Evolutionary conservation across 2,888 invertebrate genomes (phyloP).

Genomic region (Cosmopolites sordidus): DNA sequence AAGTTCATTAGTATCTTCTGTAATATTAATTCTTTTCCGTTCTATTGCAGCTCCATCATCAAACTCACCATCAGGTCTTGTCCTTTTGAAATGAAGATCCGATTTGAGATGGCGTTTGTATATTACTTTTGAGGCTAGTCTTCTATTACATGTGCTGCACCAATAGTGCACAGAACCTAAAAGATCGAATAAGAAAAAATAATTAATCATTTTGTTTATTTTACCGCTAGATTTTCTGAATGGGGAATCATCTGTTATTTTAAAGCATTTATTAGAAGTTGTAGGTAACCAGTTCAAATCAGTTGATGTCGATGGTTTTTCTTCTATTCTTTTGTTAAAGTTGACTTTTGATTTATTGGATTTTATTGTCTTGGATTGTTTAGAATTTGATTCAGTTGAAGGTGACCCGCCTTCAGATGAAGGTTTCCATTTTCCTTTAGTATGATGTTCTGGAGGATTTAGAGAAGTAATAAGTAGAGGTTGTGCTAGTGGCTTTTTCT

Average conservation of each 20-base stretch:
- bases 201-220: not conserved
- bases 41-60: constrained; percentile 47
- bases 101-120: constrained; percentile 76
- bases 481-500: not conserved
- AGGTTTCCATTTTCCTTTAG: constrained; percentile 58
- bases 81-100: constrained; percentile 65
- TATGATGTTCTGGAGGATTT: constrained; percentile 47
- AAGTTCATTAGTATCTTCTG: constrained; percentile 22
- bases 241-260: constrained; percentile 19
- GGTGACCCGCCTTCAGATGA: constrained; percentile 46
- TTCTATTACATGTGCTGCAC: constrained; percentile 77
- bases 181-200: not conserved
- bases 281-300: constrained; percentile 15
- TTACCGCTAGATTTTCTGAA: constrained; percentile 41
- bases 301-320: too few species aligned
- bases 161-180: constrained; percentile 60
- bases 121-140: constrained; percentile 66
- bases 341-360: constrained; percentile 10
- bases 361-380: too few species aligned
- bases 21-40: constrained; percentile 32
- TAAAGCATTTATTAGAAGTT: constrained; percentile 3
- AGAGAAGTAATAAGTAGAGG: not conserved
- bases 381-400: constrained; percentile 36
- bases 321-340: constrained; percentile 3
- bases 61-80: constrained; percentile 63